Conservation (phyloP, 2,797 vertebrate genomes). For the Fratercula arctica region DNA sequence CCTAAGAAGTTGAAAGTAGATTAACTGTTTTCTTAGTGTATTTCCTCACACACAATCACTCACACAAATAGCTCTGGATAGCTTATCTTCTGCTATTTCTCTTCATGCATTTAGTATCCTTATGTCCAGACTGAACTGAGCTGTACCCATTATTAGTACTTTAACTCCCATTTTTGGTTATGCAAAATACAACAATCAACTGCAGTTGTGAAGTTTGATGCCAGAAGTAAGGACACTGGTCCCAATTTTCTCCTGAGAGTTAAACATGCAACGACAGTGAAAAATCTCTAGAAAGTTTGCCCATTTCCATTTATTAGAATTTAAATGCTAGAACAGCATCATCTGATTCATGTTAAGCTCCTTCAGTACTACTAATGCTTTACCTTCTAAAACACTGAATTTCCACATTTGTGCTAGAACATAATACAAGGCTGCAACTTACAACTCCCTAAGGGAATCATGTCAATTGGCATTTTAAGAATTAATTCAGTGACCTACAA, state of each 20-base stretch:
- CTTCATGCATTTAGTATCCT: neutral
- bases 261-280: neutral
- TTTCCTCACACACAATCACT: constrained; percentile 10
- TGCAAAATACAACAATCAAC: constrained; percentile 10
- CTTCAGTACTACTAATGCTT: constrained; percentile 49
- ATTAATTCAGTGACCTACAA: constrained; percentile 97
- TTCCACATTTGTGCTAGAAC: constrained; percentile 80
- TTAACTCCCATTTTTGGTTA: constrained; percentile 8
- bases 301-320: constrained; percentile 43
- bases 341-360: constrained; percentile 34
- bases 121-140: neutral
- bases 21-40: neutral
- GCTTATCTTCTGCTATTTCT: neutral
- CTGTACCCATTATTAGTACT: neutral
- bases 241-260: neutral
- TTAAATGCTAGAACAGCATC: constrained; percentile 40
- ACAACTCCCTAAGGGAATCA: constrained; percentile 84
- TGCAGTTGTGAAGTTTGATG: neutral
- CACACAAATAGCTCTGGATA: constrained; percentile 6
- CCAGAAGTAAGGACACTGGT: neutral
- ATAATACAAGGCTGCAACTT: constrained; percentile 81
- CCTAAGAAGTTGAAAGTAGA: neutral
- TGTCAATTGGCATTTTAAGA: constrained; percentile 88
- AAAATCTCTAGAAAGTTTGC: neutral
- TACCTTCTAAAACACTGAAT: constrained; percentile 74